Evolutionary conservation across 1,140 invertebrate genomes (phyloP), one percentile per base, ranked within the genome.

Genomic region (Temnothorax longispinosus): DNA sequence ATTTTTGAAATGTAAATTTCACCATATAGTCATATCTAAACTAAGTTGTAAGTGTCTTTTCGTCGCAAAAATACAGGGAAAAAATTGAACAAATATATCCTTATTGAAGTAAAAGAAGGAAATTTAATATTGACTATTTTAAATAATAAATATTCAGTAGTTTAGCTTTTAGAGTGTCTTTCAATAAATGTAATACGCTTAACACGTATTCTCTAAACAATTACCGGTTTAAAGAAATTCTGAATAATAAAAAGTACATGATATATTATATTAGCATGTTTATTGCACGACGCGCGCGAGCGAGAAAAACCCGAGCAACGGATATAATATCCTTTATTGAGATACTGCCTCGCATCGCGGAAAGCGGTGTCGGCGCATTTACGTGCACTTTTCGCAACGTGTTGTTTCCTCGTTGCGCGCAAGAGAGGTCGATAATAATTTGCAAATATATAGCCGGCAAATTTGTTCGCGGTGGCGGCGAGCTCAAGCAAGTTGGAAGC

Each of bases 401-500:
- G 67, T 38, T 84, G 69, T 84, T 72, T 64, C 54, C 54, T 74
- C 11, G 41, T 60, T 47, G 78, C 52, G 67, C 67, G 38, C 27
- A 56, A 74, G 38, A 74, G 38, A 82, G 47, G 54, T 84, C 80
- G 80, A 84, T 72, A 84, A 74, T 74, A 84, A 84, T 74, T 84
- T 74, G 80, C 69, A 84, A 84, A 84, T 60, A 81, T 81, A 84
- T 82, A 82, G 27, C 32, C 54, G 27, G 52, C 54, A 84, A 84
- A 84, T 84, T 84, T 84, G 80, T 47, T 74, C 32, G 60, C 77
- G 41, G 18, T 18, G 44, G 18, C 41, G 38, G 41, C 50, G 38
- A 72, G 21, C 65, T 56, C 76, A 47, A 69, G 35, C 67, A 27
- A 81, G 78, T 47, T 82, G 67, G 80, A 60, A 74, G 54, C 41